These are phyloP conservation scores for Betta splendens DNA, from an alignment of 2,797 vertebrate genomes.

Conservation along the genomic window DNA sequence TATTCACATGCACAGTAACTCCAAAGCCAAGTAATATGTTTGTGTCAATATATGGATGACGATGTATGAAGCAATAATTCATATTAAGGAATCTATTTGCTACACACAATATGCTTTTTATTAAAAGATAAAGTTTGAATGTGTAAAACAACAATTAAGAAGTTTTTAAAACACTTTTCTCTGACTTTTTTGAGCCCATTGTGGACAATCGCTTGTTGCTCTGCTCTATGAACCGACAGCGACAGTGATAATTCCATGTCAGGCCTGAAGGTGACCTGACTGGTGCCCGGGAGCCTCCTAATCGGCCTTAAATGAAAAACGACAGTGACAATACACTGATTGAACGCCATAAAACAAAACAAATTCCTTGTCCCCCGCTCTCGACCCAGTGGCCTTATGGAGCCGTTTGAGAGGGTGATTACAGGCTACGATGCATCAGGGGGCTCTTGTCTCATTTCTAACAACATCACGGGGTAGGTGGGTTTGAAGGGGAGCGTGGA, in stretches of 20 bases:
- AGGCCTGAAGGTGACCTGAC: conserved; percentile 56
- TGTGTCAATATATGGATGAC: too few relatives aligned
- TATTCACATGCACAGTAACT: too few relatives aligned
- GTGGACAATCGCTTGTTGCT: neutral
- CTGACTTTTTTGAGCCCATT: neutral
- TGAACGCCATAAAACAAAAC: conserved; percentile 54
- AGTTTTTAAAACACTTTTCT: too few relatives aligned
- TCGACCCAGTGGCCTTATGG: conserved; percentile 21
- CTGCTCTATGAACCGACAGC: neutral
- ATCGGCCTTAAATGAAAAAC: conserved; percentile 47
- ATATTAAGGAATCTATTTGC: too few relatives aligned
- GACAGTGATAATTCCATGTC: conserved; percentile 15
- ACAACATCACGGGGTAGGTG: conserved; percentile 50
- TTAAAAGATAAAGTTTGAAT: too few relatives aligned
- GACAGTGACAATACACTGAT: conserved; percentile 35
- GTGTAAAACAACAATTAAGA: too few relatives aligned
- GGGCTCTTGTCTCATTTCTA: conserved; percentile 50
- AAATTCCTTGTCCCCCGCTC: conserved; percentile 31
- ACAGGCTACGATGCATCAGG: conserved; percentile 53
- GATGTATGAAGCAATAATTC: too few relatives aligned
- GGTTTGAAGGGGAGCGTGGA: conserved; percentile 36
- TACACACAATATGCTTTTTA: too few relatives aligned
- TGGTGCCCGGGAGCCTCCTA: conserved; percentile 44
- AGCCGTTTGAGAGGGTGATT: conserved; percentile 60
- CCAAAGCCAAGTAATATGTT: too few relatives aligned